phyloP scores from a whole-genome alignment of 2,797 vertebrate species.

The Sebastes diploproa region DNA sequence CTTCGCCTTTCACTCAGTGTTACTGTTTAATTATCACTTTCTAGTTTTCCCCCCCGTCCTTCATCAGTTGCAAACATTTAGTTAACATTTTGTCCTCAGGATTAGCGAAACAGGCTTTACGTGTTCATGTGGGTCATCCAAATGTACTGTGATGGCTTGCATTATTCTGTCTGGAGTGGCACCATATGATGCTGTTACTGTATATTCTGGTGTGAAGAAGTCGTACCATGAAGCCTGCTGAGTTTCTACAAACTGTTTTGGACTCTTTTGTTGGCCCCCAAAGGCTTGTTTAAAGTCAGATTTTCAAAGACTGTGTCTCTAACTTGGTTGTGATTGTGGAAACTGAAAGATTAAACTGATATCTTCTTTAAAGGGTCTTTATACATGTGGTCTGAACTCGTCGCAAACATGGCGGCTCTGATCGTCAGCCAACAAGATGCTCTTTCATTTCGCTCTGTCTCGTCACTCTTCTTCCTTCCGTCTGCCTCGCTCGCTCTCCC shows the following conservation, averaged over 20 bases:
- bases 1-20: neutral
- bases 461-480: neutral
- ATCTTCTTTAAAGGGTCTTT: neutral
- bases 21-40: neutral
- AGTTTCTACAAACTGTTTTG: neutral
- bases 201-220: neutral
- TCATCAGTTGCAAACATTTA: neutral
- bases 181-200: neutral
- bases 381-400: neutral
- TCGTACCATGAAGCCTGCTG: neutral
- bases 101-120: neutral
- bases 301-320: neutral
- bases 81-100: neutral
- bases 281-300: no score
- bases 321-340: neutral
- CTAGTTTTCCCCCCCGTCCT: neutral
- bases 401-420: neutral
- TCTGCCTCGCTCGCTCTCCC: neutral
- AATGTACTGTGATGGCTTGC: neutral
- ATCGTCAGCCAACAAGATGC: constrained; percentile 3
- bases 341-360: neutral
- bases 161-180: neutral
- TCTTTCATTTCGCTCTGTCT: neutral
- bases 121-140: neutral
- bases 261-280: neutral